Base-by-base conservation (phyloP, 2,888 invertebrate genomes). In the Conchocele bisecta region DNA sequence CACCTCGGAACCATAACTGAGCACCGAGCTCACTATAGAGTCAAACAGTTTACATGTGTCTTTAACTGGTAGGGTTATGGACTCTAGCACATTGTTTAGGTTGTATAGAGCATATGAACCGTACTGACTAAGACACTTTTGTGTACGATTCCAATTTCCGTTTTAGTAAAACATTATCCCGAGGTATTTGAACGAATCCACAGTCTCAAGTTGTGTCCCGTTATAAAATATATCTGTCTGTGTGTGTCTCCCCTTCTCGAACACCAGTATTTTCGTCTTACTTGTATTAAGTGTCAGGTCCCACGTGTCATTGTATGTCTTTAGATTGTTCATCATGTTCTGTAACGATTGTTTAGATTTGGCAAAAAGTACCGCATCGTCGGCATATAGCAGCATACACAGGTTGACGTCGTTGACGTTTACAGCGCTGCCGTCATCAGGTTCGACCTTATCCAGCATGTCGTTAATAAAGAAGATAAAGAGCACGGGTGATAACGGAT, bases 351-450 rank as follows among this genome's bases (percentile, higher is more conserved):
- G 22, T 6, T 13, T 22, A 9, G 46, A 48, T 22, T 46, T 60
- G 24, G 46, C 24, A 50, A 60, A 60, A 13, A 50, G n/a, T 24
- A 42, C 35, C 13, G 42, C 31, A 44, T 58, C 58, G 20, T 58
- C 58, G 11, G 29, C 26, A 29, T 42, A 20, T 4, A 58, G 31
- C 20, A 56, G 39, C n/a, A 33, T 24, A 28, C 28, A 48, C 17
- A 48, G 31, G 9, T 48, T 48, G 6, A 48, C 24, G 31, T 48
- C 15, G 22, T 3, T 4, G 6, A 48, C n/a, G 11, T 28, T 28
- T 17, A 48, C 3, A 28, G 31, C 29, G 17, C n/a, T 22, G 15
- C 4, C 15, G 17, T 28, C 9, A 7, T 48, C 48, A 7, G 22
- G n/a, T 29, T 6, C n/a, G 5, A 22, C 31, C 29, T 15, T 48